These are phyloP conservation scores for Oreotrochilus melanogaster DNA, from an alignment of 2,113 vertebrate genomes.

Conservation along the genomic window DNA sequence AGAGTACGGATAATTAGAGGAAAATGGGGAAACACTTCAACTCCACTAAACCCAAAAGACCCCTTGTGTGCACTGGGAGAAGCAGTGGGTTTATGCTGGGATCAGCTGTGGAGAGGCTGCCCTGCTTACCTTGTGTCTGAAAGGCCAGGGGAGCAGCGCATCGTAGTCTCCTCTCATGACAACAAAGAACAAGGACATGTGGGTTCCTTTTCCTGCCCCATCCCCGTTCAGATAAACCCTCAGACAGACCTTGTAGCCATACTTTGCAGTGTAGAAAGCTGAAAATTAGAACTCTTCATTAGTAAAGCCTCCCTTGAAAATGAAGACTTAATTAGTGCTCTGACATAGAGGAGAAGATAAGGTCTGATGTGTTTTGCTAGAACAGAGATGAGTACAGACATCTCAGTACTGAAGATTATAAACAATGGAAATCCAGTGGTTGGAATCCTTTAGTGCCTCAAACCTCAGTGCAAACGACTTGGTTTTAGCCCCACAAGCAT, in stretches of 20 bases:
- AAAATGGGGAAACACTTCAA: background rate
- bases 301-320: background rate
- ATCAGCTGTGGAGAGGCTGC: background rate
- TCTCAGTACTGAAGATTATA: background rate
- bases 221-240: conserved; percentile 87
- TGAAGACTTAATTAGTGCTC: background rate
- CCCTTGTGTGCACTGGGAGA: background rate
- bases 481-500: background rate
- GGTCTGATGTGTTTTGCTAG: fast-evolving
- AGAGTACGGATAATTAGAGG: too few species aligned
- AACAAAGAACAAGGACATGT: conserved; percentile 88
- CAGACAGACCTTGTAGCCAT: conserved; percentile 87
- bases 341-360: background rate
- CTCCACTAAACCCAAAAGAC: background rate
- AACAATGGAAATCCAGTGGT: background rate
- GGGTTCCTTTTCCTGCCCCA: conserved; percentile 82
- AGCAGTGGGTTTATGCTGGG: background rate
- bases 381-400: background rate
- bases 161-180: conserved; percentile 89
- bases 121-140: conserved; percentile 84
- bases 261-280: conserved; percentile 88
- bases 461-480: background rate
- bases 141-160: conserved; percentile 85
- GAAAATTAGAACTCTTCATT: background rate
- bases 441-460: background rate